Evolutionary conservation across 2,797 vertebrate genomes (phyloP).

Genomic region (Halcyon smyrnensis): DNA sequence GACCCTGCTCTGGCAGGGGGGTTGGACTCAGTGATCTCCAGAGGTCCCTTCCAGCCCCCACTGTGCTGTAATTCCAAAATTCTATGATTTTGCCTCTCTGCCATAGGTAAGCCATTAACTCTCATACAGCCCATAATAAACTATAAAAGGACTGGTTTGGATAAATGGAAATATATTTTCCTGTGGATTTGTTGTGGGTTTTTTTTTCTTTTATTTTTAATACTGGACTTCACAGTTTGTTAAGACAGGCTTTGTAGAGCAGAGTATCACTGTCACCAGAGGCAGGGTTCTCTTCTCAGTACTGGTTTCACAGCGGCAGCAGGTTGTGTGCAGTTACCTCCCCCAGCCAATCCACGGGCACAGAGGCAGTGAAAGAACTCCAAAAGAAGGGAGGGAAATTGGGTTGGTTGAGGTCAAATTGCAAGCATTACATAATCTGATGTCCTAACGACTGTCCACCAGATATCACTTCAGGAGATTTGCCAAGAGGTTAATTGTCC

Average conservation of each 20-base stretch:
- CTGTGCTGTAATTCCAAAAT: too few relatives aligned
- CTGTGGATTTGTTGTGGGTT: neutral
- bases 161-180: neutral
- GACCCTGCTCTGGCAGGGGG: too few relatives aligned
- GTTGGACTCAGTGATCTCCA: too few relatives aligned
- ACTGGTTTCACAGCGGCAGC: neutral
- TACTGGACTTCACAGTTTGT: neutral
- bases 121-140: neutral
- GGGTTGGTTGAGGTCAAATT: neutral
- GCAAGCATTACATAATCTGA: constrained; percentile 11
- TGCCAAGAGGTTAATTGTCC: constrained; percentile 14
- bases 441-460: constrained; percentile 3
- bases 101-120: neutral
- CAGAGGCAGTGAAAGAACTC: constrained; percentile 50
- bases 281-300: neutral
- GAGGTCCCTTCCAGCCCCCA: too few relatives aligned
- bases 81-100: neutral
- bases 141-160: neutral
- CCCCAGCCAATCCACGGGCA: constrained; percentile 52
- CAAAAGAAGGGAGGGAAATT: constrained; percentile 47
- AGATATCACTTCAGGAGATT: neutral
- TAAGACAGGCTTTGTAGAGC: neutral
- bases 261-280: neutral
- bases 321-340: constrained; percentile 12
- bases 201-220: neutral